phyloP scores from a whole-genome alignment of 1,140 invertebrate genomes.

The Drosophila baimaii region DNA sequence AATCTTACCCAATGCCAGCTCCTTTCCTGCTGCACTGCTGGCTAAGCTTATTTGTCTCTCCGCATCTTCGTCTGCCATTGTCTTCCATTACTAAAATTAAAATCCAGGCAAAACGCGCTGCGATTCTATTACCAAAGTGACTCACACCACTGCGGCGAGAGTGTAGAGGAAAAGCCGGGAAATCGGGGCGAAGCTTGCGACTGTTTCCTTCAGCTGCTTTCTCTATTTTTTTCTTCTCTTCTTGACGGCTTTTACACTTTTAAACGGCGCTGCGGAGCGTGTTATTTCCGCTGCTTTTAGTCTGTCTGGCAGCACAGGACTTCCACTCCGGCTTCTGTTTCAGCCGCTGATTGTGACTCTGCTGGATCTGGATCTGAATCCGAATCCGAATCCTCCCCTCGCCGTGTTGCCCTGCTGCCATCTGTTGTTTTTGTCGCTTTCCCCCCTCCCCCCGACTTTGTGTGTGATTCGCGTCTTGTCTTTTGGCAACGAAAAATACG shows the following conservation, averaged over 20 bases:
- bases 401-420: slow-evolving; percentile 9
- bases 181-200: slow-evolving; percentile 9
- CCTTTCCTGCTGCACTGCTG: slow-evolving; percentile 38
- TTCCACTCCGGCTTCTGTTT: slow-evolving; percentile 38
- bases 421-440: slow-evolving; percentile 56
- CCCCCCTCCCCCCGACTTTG: slow-evolving; percentile 14
- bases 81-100: slow-evolving; percentile 83
- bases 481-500: slow-evolving; percentile 74
- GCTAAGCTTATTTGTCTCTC: slow-evolving; percentile 74
- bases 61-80: slow-evolving; percentile 58
- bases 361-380: slow-evolving; percentile 10
- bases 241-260: slow-evolving; percentile 79
- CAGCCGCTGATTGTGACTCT: slow-evolving; percentile 43
- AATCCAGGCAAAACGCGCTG: slow-evolving; percentile 69
- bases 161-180: not conserved
- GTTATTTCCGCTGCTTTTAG: slow-evolving; percentile 78
- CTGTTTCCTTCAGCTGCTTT: slow-evolving; percentile 40
- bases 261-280: slow-evolving; percentile 71
- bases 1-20: slow-evolving; percentile 12
- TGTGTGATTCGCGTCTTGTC: slow-evolving; percentile 70
- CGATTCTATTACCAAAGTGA: slow-evolving; percentile 81
- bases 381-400: slow-evolving; percentile 13
- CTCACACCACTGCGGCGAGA: slow-evolving; percentile 44
- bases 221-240: slow-evolving; percentile 42
- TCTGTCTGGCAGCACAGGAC: slow-evolving; percentile 65